phyloP scores from a whole-genome alignment of 2,113 vertebrate genomes.

The Mustela nigripes region DNA sequence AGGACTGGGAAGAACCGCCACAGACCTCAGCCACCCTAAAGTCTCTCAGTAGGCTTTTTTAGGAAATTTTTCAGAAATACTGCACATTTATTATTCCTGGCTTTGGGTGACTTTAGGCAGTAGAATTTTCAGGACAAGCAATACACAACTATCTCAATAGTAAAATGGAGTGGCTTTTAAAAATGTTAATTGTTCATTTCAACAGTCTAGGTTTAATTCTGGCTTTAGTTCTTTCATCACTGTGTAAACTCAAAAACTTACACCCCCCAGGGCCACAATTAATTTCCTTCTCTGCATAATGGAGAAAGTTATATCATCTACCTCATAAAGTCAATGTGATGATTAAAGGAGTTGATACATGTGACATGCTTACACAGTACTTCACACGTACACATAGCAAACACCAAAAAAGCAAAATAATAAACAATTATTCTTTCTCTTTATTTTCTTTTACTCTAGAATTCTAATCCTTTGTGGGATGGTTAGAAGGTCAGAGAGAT shows the following conservation, averaged over 20 bases:
- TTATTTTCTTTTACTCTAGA: not conserved
- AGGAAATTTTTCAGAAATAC: not conserved
- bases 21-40: not conserved
- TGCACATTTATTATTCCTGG: not conserved
- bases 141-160: not conserved
- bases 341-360: not conserved
- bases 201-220: not conserved
- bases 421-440: not conserved
- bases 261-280: not conserved
- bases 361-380: not conserved
- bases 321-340: not conserved
- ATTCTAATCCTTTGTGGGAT: not conserved
- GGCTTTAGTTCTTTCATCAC: not conserved
- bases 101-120: not conserved
- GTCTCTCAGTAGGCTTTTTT: not conserved
- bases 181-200: not conserved
- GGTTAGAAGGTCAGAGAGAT: not conserved
- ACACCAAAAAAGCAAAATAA: not conserved
- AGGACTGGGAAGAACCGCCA: not conserved
- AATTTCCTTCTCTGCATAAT: not conserved
- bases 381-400: not conserved
- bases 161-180: not conserved
- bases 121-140: not conserved
- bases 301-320: not conserved
- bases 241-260: not conserved